Conservation (phyloP, 2,797 vertebrate species). For the Molossus molossus region DNA sequence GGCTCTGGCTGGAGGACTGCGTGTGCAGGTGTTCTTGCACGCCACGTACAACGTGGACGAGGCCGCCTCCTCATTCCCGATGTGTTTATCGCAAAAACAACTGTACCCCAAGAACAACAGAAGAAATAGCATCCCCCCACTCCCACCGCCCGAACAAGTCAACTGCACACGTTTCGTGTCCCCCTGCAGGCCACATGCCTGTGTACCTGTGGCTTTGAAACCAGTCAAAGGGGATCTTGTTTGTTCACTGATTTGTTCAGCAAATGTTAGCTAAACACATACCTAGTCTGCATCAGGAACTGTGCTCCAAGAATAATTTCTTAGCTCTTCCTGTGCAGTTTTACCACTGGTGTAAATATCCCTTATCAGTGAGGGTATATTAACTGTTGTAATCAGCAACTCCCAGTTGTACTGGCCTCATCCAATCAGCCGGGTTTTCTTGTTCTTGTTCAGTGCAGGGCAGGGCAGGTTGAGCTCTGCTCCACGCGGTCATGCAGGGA, state of each 20-base stretch:
- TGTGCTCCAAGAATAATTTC: no score
- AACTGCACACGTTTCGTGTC: fast-evolving
- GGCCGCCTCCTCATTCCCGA: neutral
- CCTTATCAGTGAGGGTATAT: neutral
- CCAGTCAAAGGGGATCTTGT: neutral
- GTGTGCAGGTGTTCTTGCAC: fast-evolving
- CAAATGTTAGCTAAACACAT: neutral
- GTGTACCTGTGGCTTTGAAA: neutral
- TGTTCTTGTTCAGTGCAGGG: fast-evolving
- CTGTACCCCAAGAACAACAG: neutral
- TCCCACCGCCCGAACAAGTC: neutral
- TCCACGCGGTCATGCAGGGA: fast-evolving
- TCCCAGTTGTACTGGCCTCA: neutral
- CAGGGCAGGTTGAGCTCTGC: neutral
- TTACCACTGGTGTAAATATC: fast-evolving
- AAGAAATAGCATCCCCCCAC: no score
- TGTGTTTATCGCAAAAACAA: neutral
- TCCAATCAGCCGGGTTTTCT: fast-evolving
- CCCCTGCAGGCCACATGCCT: neutral
- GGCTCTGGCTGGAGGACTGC: neutral
- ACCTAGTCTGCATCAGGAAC: neutral
- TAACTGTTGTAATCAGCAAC: neutral
- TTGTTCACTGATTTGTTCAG: neutral
- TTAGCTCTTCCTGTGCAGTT: neutral
- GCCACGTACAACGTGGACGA: neutral